Base-by-base conservation (phyloP, 2,888 invertebrate genomes). In the Heliconius sara region DNA sequence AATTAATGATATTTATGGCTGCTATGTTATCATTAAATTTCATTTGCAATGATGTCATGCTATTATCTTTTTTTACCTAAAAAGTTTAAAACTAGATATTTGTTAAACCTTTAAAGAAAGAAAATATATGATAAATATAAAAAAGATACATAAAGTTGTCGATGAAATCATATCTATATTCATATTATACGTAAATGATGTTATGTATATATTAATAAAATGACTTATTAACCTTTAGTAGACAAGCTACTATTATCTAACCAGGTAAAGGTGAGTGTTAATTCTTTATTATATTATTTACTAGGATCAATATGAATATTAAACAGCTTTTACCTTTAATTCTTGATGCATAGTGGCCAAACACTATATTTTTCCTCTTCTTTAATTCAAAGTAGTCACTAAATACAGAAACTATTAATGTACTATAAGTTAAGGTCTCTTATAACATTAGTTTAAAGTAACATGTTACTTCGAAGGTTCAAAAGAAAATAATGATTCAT, bases 11-110 rank as follows among this genome's bases (percentile, higher is more conserved):
- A 39, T n/a, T 39, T 70, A 70, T 25, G 25, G 12, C 13, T 43
- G 68, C 43, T 16, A 70, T 39, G 25, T 70, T 70, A 70, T 70
- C 43, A 70, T 16, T 25, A 70, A 70, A 70, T 70, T 70, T 13
- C 13, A 43, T 25, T 43, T 39, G 10, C 70, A 70, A 43, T 43
- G 70, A 16, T 70, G 70, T 70, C 70, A 70, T 47, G 43, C 16
- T 43, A 9, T 43, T 68, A 70, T 70, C 70, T 68, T 68, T 70
- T 43, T 65, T 25, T 9, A 25, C 3, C 22, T 34, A 10, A 34
- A 67, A 67, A 1, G 22, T 30, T 10, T 22, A 12, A 67, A 13
- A 39, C 67, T 39, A 13, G n/a, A 68, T 7, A 68, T 25, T 19
- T n/a, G n/a, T 60, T n/a, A 60, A 10, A 60, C 60, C 2, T n/a